Evolutionary conservation across 2,888 invertebrate genomes (phyloP), one percentile per base, ranked within the genome.

Genomic region (Tillus elongatus): DNA sequence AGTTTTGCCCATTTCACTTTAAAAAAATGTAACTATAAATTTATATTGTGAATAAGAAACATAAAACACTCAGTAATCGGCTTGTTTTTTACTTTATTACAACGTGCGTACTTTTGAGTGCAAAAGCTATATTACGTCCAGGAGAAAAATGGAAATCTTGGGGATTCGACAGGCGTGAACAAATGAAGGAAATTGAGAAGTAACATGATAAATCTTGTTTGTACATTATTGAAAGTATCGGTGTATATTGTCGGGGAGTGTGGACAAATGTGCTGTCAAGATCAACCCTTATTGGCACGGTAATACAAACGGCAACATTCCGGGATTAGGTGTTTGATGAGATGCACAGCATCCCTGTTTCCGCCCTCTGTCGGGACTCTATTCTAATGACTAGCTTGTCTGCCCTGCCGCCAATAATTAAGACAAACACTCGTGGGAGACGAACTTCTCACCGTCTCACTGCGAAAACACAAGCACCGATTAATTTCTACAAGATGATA

Each of bases 391-490:
- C 60, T 61, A 59, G 60, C 61, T 61, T 64, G 64, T 64, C 63
- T 61, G 60, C 54, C 53, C 55, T 57, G 54, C 51, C 53, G 57
- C 57, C 60, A 61, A 64, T 65, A 65, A 65, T 65, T 65, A 65
- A 65, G 65, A 65, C 62, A 64, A 64, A 65, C 62, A 64, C 64
- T 60, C 64, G 53, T 61, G 65, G 64, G 64, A 61, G 56, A 46
- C 44, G 45, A 45, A 28, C 37, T 38, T 44, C 46, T 48, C 45
- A 42, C 44, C 53, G 45, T 41, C 42, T 45, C 44, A 44, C 42
- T 41, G 40, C 30, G 16, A 40, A 36, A 33, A 40, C 33, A 40
- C 40, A 40, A 40, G 40, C 32, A 19, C 36, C 40, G 40, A 40
- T 40, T 40, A 40, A 40, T 40, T 40, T 30, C 30, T 36, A 28